Evolutionary conservation across 1,140 invertebrate genomes (phyloP), one percentile per base, ranked within the genome.

Genomic region (Orius insidiosus): DNA sequence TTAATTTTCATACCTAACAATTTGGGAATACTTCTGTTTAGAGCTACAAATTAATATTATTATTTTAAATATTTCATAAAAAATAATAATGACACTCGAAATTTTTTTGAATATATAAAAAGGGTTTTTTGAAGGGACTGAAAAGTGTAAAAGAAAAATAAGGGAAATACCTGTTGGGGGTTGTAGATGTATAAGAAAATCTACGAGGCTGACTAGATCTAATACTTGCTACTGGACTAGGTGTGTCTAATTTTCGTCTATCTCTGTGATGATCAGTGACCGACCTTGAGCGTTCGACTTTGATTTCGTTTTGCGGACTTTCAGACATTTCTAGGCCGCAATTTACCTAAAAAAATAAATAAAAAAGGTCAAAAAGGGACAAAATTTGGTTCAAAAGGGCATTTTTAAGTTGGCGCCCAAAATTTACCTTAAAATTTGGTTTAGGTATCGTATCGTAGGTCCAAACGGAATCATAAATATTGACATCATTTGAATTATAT

Each of bases 401-500:
- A 7, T 24, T 24, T 24, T 24, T 24, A 24, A 24, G 18, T 39
- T 39, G n/a, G n/a, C n/a, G n/a, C n/a, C n/a, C n/a, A n/a, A 1
- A 13, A 13, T 34, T 46, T 35, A 47, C 45, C 37, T 47, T 47
- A 30, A 47, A 16, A 38, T 47, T 37, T 18, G 36, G n/a, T 39
- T 37, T 39, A 31, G 24, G 24, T 24, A 24, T 24, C 7, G 24
- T 24, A 24, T 24, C 24, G 24, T 19, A 41, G 5, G 34, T 38
- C 13, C 38, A 46, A 43, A 41, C 47, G 2, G 49, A 65, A 35
- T 84, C 82, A 61, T 85, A 78, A 2, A 86, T 62, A 24, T 75
- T 75, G n/a, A 85, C 76, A 54, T 83, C 76, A 51, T 79, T 71
- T 14, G 78, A 70, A 53, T 80, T 83, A 54, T 88, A 88, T 0